phyloP scores from a whole-genome alignment of 2,113 vertebrate genomes.

The Mustela nigripes region DNA sequence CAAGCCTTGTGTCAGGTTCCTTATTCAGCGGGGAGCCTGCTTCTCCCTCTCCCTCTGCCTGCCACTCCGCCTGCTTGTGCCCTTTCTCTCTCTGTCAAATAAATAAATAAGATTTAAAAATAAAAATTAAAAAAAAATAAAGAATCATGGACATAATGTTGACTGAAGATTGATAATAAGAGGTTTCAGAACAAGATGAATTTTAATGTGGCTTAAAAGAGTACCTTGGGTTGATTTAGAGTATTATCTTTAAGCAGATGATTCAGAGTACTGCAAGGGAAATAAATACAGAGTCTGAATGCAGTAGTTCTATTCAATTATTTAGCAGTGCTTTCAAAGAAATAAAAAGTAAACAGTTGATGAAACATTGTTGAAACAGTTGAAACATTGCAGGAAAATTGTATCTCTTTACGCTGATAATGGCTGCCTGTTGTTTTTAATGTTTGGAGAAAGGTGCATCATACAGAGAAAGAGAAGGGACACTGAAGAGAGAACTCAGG shows the following conservation, averaged over 20 bases:
- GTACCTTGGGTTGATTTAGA: not conserved
- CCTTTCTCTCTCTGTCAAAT: too few relatives aligned
- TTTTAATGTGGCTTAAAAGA: not conserved
- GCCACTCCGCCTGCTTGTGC: too few relatives aligned
- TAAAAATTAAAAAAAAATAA: too few relatives aligned
- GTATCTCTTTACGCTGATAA: not conserved
- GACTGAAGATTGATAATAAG: not conserved
- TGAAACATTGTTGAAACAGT: not conserved
- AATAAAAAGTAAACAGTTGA: not conserved
- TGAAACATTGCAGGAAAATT: not conserved
- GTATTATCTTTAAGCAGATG: not conserved
- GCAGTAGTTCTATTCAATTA: not conserved
- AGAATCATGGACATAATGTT: not conserved
- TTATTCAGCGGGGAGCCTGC: too few relatives aligned
- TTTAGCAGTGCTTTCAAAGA: not conserved
- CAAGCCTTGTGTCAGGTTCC: too few relatives aligned
- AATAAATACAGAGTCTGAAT: not conserved
- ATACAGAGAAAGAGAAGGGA: not conserved
- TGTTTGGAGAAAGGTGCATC: not conserved
- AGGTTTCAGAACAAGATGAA: not conserved
- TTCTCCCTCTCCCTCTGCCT: too few relatives aligned
- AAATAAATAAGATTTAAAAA: too few relatives aligned
- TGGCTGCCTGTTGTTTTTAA: not conserved
- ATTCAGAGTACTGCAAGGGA: not conserved
- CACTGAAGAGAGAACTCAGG: not conserved